phyloP scores from a whole-genome alignment of 2,888 invertebrate species.

The Rhaphigaster nebulosa region DNA sequence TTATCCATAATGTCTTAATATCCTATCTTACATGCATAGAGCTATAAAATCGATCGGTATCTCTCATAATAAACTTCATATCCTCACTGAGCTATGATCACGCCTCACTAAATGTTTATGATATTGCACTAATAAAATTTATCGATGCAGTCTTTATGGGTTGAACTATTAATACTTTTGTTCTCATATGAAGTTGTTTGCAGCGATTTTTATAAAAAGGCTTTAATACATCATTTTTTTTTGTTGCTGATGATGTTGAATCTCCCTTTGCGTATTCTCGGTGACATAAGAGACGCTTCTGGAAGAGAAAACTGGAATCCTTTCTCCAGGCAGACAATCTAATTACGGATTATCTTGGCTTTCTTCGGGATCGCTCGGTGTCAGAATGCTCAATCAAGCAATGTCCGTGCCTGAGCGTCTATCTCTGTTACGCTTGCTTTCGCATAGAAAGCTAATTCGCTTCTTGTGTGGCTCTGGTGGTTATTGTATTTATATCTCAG shows the following conservation, averaged over 20 bases:
- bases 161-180: too few relatives aligned
- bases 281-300: neutral
- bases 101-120: neutral
- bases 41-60: neutral
- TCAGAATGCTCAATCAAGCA: neutral
- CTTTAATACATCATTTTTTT: too few relatives aligned
- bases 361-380: neutral
- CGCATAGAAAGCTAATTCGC: neutral
- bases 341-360: slow-evolving; percentile 14
- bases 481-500: too few relatives aligned
- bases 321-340: neutral
- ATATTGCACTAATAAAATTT: neutral
- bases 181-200: too few relatives aligned
- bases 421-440: neutral
- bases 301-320: slow-evolving; percentile 2
- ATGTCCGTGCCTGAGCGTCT: neutral
- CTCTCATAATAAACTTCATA: neutral
- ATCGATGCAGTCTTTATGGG: neutral
- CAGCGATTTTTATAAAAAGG: too few relatives aligned
- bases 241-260: neutral
- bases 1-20: neutral
- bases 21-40: neutral
- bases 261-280: neutral
- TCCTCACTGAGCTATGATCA: neutral
- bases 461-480: neutral